A percentile compares a stretch with the other conserved stretches of the same genome.
phyloP scores from a whole-genome alignment of 2,113 vertebrate species.

The Callipepla californica region DNA sequence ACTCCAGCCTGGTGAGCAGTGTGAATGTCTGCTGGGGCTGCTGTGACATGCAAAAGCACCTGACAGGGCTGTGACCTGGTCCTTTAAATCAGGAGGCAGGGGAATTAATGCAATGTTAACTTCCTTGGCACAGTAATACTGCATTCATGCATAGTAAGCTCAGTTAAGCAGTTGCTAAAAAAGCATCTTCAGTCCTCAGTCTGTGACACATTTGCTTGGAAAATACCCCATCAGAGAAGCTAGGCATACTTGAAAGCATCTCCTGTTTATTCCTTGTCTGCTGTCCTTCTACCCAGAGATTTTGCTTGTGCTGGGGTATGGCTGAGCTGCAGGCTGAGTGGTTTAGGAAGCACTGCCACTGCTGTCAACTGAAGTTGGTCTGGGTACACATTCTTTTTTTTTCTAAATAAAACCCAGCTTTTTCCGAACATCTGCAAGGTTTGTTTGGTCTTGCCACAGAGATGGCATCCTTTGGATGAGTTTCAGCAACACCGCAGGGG shows the following conservation, averaged over 20 bases:
- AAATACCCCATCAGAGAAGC: neutral
- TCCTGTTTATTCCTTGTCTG: neutral
- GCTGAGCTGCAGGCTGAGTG: neutral
- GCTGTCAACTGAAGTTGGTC: neutral
- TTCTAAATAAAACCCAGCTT: neutral
- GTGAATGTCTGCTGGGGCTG: neutral
- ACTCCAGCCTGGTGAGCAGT: neutral
- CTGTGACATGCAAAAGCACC: neutral
- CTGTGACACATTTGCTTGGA: neutral
- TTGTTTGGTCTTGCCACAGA: neutral
- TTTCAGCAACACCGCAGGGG: neutral
- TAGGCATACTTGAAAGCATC: neutral
- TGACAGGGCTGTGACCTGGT: constrained; percentile 51
- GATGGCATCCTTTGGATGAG: neutral
- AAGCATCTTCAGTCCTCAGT: neutral
- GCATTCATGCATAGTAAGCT: constrained; percentile 31
- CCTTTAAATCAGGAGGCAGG: neutral
- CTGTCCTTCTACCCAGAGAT: neutral
- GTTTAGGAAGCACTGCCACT: neutral
- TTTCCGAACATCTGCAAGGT: neutral
- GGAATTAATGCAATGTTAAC: neutral
- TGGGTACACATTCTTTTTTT: neutral
- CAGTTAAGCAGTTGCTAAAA: neutral
- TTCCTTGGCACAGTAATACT: neutral
- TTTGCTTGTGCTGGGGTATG: neutral